phyloP scores from a whole-genome alignment of 2,113 vertebrate genomes.

The Gymnocephalus cernua region DNA sequence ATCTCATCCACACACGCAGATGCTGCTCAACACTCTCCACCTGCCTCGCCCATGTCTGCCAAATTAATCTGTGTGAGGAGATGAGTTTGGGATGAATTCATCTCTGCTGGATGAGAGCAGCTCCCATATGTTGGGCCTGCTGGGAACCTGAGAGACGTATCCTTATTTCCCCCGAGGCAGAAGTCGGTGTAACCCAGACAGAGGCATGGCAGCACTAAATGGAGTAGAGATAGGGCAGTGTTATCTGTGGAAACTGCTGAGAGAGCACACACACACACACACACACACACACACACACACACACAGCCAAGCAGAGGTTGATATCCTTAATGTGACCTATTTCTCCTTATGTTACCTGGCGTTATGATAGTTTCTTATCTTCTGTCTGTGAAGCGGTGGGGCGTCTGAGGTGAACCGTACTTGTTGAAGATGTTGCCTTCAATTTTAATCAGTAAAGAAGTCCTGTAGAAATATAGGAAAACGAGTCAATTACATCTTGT shows the following conservation, averaged over 20 bases:
- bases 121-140: slow-evolving; percentile 75
- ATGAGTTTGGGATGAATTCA: slow-evolving; percentile 78
- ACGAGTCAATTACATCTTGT: slow-evolving; percentile 5
- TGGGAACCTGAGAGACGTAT: slow-evolving; percentile 69
- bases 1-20: slow-evolving; percentile 55
- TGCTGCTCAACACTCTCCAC: slow-evolving; percentile 61
- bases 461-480: slow-evolving; percentile 25
- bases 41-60: slow-evolving; percentile 70
- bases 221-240: slow-evolving; percentile 65
- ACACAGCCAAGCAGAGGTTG: slow-evolving; percentile 41
- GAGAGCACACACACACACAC: not conserved
- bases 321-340: slow-evolving; percentile 72
- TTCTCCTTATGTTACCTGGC: slow-evolving; percentile 65
- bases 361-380: slow-evolving; percentile 58
- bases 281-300: slow-evolving; percentile 12
- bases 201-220: slow-evolving; percentile 64
- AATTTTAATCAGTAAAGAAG: slow-evolving; percentile 51
- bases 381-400: slow-evolving; percentile 29
- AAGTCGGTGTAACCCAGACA: slow-evolving; percentile 60
- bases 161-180: slow-evolving; percentile 77
- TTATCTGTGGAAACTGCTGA: slow-evolving; percentile 63
- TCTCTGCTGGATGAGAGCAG: slow-evolving; percentile 64
- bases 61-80: slow-evolving; percentile 73
- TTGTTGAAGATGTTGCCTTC: slow-evolving; percentile 30
- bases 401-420: slow-evolving; percentile 44